Evolutionary conservation across 2,797 vertebrate species (phyloP).

Genomic region (Rachycentron canadum): DNA sequence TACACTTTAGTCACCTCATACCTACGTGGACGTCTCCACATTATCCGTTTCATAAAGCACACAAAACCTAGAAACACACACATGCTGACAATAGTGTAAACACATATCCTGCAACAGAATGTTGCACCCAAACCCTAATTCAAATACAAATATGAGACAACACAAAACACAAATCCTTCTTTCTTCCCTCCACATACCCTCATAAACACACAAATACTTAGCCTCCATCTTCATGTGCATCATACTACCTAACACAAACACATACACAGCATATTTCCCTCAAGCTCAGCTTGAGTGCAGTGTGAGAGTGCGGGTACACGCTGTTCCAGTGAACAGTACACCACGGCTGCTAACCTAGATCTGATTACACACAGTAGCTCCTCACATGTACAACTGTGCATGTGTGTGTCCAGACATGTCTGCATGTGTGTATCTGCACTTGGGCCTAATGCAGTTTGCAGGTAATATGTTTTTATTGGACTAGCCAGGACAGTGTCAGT

Average conservation of each 20-base stretch:
- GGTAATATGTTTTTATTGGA: slow-evolving; percentile 77
- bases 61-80: slow-evolving; percentile 7
- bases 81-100: slow-evolving; percentile 13
- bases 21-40: not conserved
- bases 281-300: slow-evolving; percentile 43
- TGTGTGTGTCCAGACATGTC: slow-evolving; percentile 14
- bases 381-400: slow-evolving; percentile 14
- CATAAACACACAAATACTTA: slow-evolving; percentile 6
- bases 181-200: slow-evolving; percentile 6
- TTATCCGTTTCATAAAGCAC: not conserved
- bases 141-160: slow-evolving; percentile 28
- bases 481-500: slow-evolving; percentile 56
- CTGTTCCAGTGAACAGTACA: slow-evolving; percentile 71
- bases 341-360: slow-evolving; percentile 73
- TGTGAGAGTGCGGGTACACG: slow-evolving; percentile 69
- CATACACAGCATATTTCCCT: slow-evolving; percentile 30
- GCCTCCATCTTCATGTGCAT: slow-evolving; percentile 21
- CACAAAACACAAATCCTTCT: slow-evolving; percentile 8
- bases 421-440: slow-evolving; percentile 43
- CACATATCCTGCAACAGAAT: slow-evolving; percentile 19
- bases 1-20: slow-evolving; percentile 8
- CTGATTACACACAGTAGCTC: slow-evolving; percentile 68
- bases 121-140: slow-evolving; percentile 18
- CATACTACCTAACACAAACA: slow-evolving; percentile 21
- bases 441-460: slow-evolving; percentile 71